Base-by-base conservation (phyloP, 2,113 vertebrate species). In the Rhinoderma darwinii region DNA sequence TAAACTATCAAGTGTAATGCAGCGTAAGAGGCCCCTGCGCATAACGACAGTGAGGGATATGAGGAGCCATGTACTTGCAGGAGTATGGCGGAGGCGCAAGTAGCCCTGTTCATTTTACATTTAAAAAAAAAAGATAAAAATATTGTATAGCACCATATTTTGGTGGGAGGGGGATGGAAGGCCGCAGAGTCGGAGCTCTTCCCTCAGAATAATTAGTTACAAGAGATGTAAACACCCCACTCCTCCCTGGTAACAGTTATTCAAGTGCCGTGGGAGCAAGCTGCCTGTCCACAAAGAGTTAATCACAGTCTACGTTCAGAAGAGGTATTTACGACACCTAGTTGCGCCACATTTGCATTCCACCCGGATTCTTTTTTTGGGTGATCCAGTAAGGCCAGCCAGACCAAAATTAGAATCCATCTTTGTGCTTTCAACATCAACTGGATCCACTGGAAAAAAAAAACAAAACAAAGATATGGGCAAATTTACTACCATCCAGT, bases 381-480 rank as follows among this genome's bases (percentile, higher is more conserved):
- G 95, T 61, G 96, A 96, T 70, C 94, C 90, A 0, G 95, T 90
- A 39, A 96, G 93, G 25, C 93, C 94, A 0, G 94, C 94, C 77
- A 95, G 90, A 79, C 93, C 94, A 81, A 97, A 97, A 92, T 96
- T 96, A 84, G 95, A 95, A 91, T 97, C 96, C 97, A 97, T 97
- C 89, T 93, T 95, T 86, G 94, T 96, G 90, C 96, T 97, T 89
- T 98, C 96, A 78, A 95, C 95, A 88, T 97, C 96, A 25, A 97
- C 92, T 0, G 96, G 95, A 87, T 97, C 96, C 92, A 96, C 97
- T 97, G 90, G 30, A 86, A 22, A 68, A 25, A 81, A 41, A 30
- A 76, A 22, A 76, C 0, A n/a, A 25, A 37, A 81, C 20, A 54
- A 75, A n/a, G 44, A 56, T 82, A 83, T 18, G 18, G 5, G 18